phyloP scores from a whole-genome alignment of 2,888 invertebrate species.

The Agrotis segetum region DNA sequence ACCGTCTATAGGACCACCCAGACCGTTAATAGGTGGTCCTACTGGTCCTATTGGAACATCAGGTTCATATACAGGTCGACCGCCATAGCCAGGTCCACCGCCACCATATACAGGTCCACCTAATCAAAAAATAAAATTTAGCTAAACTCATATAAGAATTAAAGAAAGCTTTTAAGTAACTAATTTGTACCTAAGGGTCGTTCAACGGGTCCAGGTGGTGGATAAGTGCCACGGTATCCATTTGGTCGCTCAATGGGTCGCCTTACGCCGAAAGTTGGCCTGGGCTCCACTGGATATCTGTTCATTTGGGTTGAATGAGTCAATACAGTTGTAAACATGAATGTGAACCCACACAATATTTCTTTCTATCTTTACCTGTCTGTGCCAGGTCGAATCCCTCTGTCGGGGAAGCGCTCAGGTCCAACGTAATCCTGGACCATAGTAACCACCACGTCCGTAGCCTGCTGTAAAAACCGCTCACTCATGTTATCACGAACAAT shows the following conservation, averaged over 20 bases:
- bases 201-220: slow-evolving; percentile 82
- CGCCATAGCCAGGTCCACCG: slow-evolving; percentile 54
- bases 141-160: background rate
- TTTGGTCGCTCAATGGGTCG: slow-evolving; percentile 84
- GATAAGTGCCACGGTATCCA: slow-evolving; percentile 90
- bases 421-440: slow-evolving; percentile 82
- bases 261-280: slow-evolving; percentile 82
- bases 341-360: background rate
- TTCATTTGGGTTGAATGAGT: background rate
- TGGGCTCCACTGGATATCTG: slow-evolving; percentile 85
- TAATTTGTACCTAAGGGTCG: slow-evolving; percentile 81
- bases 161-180: background rate
- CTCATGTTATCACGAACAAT: slow-evolving; percentile 52
- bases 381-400: slow-evolving; percentile 87
- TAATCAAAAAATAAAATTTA: slow-evolving; percentile 17
- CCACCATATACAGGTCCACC: slow-evolving; percentile 62
- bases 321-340: background rate
- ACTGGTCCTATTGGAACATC: slow-evolving; percentile 60
- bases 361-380: slow-evolving; percentile 77
- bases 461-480: slow-evolving; percentile 71
- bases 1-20: slow-evolving; percentile 64
- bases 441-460: slow-evolving; percentile 85
- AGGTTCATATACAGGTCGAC: slow-evolving; percentile 53
- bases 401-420: slow-evolving; percentile 85
- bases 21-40: slow-evolving; percentile 50